Conservation (phyloP, 1,140 invertebrate genomes). For the Neodiprion virginianus region DNA sequence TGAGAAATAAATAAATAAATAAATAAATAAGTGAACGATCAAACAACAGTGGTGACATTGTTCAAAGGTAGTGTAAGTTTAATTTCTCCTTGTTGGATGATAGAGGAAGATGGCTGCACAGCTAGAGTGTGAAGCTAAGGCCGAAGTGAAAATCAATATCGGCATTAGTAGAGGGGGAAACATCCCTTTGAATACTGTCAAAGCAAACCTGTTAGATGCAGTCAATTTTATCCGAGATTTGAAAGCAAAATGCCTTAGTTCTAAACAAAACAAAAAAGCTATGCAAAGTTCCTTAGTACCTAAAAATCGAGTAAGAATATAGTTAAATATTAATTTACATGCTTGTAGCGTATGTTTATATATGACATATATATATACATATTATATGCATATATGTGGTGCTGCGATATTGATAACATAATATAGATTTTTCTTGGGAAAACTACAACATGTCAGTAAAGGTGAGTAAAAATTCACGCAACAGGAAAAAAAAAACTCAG, state of each 20-base stretch:
- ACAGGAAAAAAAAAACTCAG: too few species aligned
- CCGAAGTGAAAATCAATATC: conserved; percentile 44
- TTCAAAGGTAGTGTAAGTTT: background rate
- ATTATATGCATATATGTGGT: background rate
- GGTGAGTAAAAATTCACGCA: conserved; percentile 38
- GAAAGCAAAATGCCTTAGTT: conserved; percentile 26
- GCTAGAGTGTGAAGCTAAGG: conserved; percentile 31
- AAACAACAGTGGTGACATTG: too few species aligned
- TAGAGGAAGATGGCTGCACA: conserved; percentile 44
- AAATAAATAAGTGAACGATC: too few species aligned
- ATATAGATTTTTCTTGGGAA: background rate
- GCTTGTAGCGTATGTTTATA: too few species aligned
- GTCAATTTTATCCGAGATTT: conserved; percentile 12
- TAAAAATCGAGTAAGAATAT: background rate
- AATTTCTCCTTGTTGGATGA: conserved; percentile 3
- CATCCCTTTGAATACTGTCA: conserved; percentile 38
- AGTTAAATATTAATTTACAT: background rate
- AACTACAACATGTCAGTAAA: conserved; percentile 55
- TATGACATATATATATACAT: background rate
- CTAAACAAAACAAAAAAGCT: background rate
- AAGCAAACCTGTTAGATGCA: conserved; percentile 40
- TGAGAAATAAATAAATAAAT: too few species aligned
- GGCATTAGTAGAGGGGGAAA: conserved; percentile 40
- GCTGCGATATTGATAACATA: background rate
- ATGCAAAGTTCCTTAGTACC: background rate